These are phyloP conservation scores for Ruditapes philippinarum DNA, from an alignment of 1,140 invertebrate species.

Conservation along the genomic window DNA sequence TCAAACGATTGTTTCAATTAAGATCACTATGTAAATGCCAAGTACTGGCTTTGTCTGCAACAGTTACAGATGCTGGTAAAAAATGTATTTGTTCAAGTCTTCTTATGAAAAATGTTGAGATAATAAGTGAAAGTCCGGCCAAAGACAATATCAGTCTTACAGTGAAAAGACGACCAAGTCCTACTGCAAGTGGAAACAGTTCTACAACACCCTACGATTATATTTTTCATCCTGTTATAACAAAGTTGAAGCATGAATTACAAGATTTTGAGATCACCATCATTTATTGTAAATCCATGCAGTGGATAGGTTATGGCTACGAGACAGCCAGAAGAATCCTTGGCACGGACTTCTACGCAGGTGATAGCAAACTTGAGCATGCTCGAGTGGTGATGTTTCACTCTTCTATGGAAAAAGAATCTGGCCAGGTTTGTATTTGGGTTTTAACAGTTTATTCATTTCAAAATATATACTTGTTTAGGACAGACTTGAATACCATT, in stretches of 20 bases:
- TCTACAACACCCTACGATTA: not conserved
- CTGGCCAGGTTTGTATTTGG: not conserved
- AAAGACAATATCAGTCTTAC: slow-evolving; percentile 12
- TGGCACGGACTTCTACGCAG: not conserved
- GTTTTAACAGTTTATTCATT: no score
- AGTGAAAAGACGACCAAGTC: slow-evolving; percentile 21
- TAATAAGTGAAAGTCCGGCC: slow-evolving; percentile 3
- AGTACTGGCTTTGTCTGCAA: slow-evolving; percentile 24
- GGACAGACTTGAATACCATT: no score
- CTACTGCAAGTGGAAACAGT: not conserved
- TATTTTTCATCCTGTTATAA: not conserved
- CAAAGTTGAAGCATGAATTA: not conserved
- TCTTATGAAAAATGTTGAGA: not conserved
- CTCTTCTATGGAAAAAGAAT: slow-evolving; percentile 29
- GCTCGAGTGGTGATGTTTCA: slow-evolving; percentile 30
- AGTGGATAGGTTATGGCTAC: slow-evolving; percentile 30
- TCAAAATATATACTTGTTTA: no score
- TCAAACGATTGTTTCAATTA: not conserved
- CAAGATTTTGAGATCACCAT: not conserved
- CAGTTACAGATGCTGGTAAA: not conserved
- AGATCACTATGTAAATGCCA: slow-evolving; percentile 31
- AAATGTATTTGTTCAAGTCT: not conserved
- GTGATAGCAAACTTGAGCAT: not conserved
- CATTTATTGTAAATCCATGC: not conserved
- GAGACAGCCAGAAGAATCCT: not conserved